phyloP scores from a whole-genome alignment of 2,797 vertebrate genomes.

The Mionectes olivaceus region DNA sequence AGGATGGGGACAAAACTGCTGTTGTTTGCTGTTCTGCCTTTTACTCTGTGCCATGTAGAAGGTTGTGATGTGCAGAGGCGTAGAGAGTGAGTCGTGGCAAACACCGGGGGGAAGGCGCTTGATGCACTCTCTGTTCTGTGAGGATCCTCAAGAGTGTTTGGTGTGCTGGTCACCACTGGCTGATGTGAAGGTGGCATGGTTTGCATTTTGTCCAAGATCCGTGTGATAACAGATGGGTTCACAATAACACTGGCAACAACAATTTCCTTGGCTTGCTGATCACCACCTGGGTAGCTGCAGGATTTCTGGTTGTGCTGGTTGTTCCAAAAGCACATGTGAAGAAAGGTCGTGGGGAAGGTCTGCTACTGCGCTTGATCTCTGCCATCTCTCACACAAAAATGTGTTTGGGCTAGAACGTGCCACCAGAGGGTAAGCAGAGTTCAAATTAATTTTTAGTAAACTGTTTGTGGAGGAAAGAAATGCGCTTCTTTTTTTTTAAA shows the following conservation, averaged over 20 bases:
- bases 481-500: not conserved
- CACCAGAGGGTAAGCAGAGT: not conserved
- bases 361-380: not conserved
- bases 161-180: not conserved
- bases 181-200: not conserved
- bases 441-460: not conserved
- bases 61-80: not conserved
- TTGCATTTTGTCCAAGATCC: not conserved
- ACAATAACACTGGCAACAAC: not conserved
- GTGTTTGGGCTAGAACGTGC: not conserved
- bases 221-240: not conserved
- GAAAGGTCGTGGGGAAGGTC: not conserved
- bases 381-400: not conserved
- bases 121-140: not conserved
- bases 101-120: not conserved
- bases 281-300: not conserved
- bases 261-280: not conserved
- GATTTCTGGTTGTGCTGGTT: not conserved
- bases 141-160: not conserved
- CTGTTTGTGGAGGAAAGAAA: not conserved
- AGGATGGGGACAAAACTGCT: not conserved
- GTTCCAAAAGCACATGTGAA: not conserved
- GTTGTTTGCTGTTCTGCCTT: not conserved
- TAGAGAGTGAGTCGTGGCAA: not conserved
- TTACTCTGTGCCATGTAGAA: not conserved